Percentiles rank a stretch among this genome's conserved stretches.
phyloP scores from a whole-genome alignment of 2,113 vertebrate species.

The Hystrix brachyura region DNA sequence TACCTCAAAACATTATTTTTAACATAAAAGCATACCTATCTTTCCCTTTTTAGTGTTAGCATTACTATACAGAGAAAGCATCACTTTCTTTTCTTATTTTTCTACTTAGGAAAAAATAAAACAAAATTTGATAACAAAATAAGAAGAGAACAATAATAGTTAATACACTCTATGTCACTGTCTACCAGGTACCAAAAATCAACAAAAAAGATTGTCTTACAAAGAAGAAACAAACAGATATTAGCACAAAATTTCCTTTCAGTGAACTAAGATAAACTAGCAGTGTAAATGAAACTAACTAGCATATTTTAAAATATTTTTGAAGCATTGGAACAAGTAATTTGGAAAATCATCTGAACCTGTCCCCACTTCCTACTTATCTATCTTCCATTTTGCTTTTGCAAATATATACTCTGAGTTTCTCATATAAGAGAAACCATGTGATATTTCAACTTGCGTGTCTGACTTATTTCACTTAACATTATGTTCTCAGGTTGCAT shows the following conservation, averaged over 20 bases:
- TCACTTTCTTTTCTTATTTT: background rate
- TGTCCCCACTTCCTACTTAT: background rate
- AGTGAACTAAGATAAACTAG: background rate
- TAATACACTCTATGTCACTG: background rate
- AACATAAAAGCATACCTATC: background rate
- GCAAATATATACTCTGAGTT: background rate
- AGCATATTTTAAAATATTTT: background rate
- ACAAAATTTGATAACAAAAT: background rate
- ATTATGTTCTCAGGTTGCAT: background rate
- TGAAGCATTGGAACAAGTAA: background rate
- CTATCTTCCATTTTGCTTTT: background rate
- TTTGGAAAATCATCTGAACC: background rate
- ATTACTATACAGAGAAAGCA: background rate
- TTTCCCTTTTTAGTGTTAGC: background rate
- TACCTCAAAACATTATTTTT: slow-evolving; percentile 37
- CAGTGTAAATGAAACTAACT: background rate
- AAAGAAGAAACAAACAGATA: background rate
- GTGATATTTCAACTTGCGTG: background rate
- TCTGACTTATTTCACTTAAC: background rate
- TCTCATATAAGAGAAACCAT: background rate
- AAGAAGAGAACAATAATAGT: background rate
- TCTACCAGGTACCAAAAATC: background rate
- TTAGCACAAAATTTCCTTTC: background rate
- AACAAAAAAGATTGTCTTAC: background rate
- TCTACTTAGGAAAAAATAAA: background rate